Percentiles rank a stretch among this genome's conserved stretches.
These are phyloP conservation scores for Hymenochirus boettgeri DNA, from an alignment of 2,113 vertebrate genomes.

Conservation along the genomic window DNA sequence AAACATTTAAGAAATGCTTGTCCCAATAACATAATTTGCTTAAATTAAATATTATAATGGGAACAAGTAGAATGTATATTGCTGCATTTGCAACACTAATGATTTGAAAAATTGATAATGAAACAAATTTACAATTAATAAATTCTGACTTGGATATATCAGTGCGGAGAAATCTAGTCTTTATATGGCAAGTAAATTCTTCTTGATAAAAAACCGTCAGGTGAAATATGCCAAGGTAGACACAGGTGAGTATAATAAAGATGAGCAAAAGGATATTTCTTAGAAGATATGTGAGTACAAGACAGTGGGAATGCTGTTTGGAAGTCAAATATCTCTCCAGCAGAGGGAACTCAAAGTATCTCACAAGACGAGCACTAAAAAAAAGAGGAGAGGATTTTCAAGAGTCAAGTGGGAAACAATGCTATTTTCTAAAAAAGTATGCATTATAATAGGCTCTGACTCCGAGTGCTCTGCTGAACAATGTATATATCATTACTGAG, in stretches of 20 bases:
- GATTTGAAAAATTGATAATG: slow-evolving; percentile 83
- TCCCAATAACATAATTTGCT: slow-evolving; percentile 88
- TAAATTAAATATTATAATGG: slow-evolving; percentile 78
- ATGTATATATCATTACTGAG: too few relatives aligned
- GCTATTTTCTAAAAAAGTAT: too few relatives aligned
- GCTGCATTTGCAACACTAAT: slow-evolving; percentile 75
- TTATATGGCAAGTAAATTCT: slow-evolving; percentile 89
- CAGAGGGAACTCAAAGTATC: slow-evolving; percentile 93
- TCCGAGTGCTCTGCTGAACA: too few relatives aligned
- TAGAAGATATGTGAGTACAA: slow-evolving; percentile 80
- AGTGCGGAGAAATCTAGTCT: slow-evolving; percentile 67
- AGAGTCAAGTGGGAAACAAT: too few relatives aligned
- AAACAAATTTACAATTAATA: slow-evolving; percentile 84
- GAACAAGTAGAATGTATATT: slow-evolving; percentile 75
- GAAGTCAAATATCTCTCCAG: slow-evolving; percentile 87
- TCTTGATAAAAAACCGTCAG: slow-evolving; percentile 83
- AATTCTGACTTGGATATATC: slow-evolving; percentile 67
- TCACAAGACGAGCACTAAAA: slow-evolving; percentile 81
- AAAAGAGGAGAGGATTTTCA: too few relatives aligned
- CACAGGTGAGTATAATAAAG: slow-evolving; percentile 77
- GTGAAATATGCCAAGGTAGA: slow-evolving; percentile 90
- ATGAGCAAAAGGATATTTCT: slow-evolving; percentile 80
- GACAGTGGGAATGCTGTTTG: slow-evolving; percentile 82
- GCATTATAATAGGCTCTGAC: too few relatives aligned
- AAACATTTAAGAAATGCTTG: slow-evolving; percentile 82